Evolutionary conservation across 2,113 vertebrate species (phyloP).

Genomic region (Dromas ardeola): DNA sequence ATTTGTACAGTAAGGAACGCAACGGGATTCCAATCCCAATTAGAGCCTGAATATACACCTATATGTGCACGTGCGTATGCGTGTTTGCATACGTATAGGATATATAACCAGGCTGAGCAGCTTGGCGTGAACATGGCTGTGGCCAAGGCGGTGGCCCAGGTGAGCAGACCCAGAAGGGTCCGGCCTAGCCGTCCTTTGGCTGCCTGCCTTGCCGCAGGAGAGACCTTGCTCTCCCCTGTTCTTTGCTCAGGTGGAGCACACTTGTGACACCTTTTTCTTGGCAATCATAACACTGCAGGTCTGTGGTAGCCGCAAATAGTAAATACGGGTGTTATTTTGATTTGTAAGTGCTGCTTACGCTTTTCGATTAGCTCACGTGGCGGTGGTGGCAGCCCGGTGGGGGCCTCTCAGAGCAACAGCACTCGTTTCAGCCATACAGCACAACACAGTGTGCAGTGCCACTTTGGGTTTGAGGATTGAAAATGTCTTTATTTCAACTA

Average conservation of each 20-base stretch:
- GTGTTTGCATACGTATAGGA: not conserved
- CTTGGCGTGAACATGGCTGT: not conserved
- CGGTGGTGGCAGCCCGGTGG: not conserved
- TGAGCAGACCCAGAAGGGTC: not conserved
- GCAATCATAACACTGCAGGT: not conserved
- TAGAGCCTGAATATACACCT: not conserved
- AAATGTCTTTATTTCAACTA: conserved; percentile 62
- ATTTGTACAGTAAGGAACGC: not conserved
- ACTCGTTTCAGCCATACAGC: not conserved
- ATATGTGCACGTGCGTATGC: rapidly evolving
- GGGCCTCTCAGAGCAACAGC: not conserved
- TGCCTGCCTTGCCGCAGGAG: not conserved
- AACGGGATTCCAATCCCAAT: not conserved
- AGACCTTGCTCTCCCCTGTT: not conserved
- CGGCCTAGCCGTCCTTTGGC: not conserved
- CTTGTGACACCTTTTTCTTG: not conserved
- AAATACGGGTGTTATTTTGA: not conserved
- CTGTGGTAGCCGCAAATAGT: not conserved
- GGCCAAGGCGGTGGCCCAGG: not conserved
- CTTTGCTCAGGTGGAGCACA: not conserved
- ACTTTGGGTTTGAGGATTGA: conserved; percentile 34
- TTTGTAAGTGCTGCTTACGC: not conserved
- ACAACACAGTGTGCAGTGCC: not conserved
- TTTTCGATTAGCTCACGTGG: not conserved
- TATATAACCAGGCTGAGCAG: not conserved